phyloP scores from a whole-genome alignment of 2,888 invertebrate genomes.

The Ethmia dodecea region DNA sequence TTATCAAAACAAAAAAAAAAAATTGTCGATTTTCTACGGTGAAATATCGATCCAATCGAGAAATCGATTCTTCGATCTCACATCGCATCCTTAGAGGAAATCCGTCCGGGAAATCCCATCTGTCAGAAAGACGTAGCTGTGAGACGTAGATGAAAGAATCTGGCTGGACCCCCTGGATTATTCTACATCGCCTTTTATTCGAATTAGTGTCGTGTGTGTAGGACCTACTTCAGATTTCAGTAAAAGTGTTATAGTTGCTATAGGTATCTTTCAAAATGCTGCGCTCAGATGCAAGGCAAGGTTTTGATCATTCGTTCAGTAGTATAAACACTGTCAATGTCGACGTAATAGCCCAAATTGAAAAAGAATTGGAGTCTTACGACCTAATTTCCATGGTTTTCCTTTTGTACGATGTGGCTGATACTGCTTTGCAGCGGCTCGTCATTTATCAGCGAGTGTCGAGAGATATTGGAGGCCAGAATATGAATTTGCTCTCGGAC shows the following conservation, averaged over 20 bases:
- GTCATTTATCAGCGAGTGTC: constrained; percentile 49
- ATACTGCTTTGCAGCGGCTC: constrained; percentile 57
- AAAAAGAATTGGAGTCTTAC: constrained; percentile 53
- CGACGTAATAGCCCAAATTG: constrained; percentile 46
- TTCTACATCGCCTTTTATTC: too few species aligned
- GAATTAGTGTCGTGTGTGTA: not conserved
- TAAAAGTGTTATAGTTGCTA: not conserved
- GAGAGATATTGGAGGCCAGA: constrained; percentile 36
- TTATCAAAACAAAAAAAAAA: too few species aligned
- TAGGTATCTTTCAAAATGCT: constrained; percentile 27
- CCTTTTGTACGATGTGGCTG: constrained; percentile 56
- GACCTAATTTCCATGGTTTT: constrained; percentile 63
- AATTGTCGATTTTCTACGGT: too few species aligned
- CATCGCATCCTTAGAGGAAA: too few species aligned
- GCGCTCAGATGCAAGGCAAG: constrained; percentile 31
- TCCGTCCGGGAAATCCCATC: too few species aligned
- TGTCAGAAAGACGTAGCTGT: too few species aligned
- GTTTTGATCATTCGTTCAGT: constrained; percentile 17
- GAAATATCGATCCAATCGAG: too few species aligned
- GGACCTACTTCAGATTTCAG: too few species aligned
- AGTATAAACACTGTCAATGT: constrained; percentile 41
- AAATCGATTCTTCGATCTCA: too few species aligned
- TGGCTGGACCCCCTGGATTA: too few species aligned
- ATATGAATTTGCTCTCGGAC: constrained; percentile 49
- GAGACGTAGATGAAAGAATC: too few species aligned